Evolutionary conservation across 2,888 invertebrate genomes (phyloP).

Genomic region (Drosophila affinis): DNA sequence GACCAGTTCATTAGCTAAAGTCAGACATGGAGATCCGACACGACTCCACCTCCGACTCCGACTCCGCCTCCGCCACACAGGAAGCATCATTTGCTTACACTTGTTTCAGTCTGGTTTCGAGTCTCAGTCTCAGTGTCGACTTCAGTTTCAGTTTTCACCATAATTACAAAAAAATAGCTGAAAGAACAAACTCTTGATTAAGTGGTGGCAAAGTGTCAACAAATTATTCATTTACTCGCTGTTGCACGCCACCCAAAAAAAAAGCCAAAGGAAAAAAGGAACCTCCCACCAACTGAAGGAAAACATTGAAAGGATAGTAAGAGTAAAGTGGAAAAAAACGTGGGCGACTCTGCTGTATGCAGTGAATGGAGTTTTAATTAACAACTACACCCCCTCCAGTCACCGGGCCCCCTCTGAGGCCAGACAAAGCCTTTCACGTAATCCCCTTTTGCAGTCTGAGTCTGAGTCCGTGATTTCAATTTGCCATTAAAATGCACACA

Average conservation of each 20-base stretch:
- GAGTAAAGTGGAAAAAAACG: not conserved
- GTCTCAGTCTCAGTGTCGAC: not conserved
- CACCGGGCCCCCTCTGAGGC: not conserved
- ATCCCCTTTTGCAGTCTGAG: constrained; percentile 34
- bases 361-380: constrained; percentile 45
- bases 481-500: constrained; percentile 33
- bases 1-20: constrained; percentile 29
- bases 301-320: constrained; percentile 10
- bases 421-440: constrained; percentile 32
- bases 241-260: constrained; percentile 13
- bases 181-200: constrained; percentile 45
- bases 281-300: constrained; percentile 13
- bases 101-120: constrained; percentile 20
- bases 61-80: not conserved
- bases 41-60: not conserved
- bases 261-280: not conserved
- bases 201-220: constrained; percentile 47
- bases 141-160: constrained; percentile 15
- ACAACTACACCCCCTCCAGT: constrained; percentile 16
- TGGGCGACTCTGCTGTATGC: constrained; percentile 10
- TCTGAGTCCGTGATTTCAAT: constrained; percentile 40
- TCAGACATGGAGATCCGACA: not conserved
- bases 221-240: constrained; percentile 43
- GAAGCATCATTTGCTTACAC: constrained; percentile 39
- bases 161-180: constrained; percentile 34